Conservation (phyloP, 2,113 vertebrate genomes). For the Tapirus terrestris region DNA sequence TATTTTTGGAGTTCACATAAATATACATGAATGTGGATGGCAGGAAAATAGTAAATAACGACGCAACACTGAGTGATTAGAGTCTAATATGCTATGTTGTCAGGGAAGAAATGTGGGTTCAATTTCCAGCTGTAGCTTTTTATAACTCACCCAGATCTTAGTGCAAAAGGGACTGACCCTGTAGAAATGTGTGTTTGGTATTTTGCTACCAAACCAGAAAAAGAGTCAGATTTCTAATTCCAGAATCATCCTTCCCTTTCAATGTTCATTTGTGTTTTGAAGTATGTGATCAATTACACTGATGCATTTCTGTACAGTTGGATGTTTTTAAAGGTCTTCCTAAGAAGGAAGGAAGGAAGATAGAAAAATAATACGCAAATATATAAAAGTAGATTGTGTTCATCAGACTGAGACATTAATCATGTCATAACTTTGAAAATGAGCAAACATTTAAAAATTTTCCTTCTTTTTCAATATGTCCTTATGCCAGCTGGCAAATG, state of each 20-base stretch:
- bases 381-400: constrained; percentile 34
- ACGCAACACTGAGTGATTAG: constrained; percentile 18
- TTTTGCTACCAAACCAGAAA: not conserved
- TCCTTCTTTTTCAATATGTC: not conserved
- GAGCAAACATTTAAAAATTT: not conserved
- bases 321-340: not conserved
- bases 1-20: constrained; percentile 84
- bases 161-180: not conserved
- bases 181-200: not conserved
- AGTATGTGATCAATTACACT: constrained; percentile 19
- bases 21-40: constrained; percentile 84
- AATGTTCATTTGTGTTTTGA: not conserved
- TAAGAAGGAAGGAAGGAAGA: not conserved
- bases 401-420: constrained; percentile 6
- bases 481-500: not conserved
- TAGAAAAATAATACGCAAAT: constrained; percentile 32
- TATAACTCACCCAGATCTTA: not conserved
- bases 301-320: not conserved
- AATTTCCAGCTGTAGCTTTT: not conserved
- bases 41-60: constrained; percentile 77
- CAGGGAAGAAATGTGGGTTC: constrained; percentile 31
- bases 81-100: constrained; percentile 18
- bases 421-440: not conserved
- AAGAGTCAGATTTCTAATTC: constrained; percentile 27
- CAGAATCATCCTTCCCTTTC: constrained; percentile 7